These are phyloP conservation scores for Folsomia manolachei DNA, from an alignment of 2,888 invertebrate species.

Conservation along the genomic window DNA sequence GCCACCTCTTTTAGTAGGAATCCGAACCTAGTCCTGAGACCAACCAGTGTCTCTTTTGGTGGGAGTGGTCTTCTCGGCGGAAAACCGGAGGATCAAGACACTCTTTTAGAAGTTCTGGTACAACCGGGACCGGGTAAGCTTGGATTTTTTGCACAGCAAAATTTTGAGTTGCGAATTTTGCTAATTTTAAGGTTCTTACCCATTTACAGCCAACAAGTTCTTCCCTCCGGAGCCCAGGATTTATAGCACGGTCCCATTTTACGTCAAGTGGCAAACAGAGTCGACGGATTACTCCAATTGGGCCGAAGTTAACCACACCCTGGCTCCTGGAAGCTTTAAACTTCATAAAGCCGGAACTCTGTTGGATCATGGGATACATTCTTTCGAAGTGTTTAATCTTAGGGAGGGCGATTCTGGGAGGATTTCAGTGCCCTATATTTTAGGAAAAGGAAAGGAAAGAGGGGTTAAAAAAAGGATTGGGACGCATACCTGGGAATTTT, in stretches of 20 bases:
- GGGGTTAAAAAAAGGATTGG: too few relatives aligned
- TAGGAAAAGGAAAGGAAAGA: slow-evolving; percentile 26
- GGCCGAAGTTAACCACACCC: slow-evolving; percentile 37
- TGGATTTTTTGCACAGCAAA: not conserved
- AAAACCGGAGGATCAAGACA: slow-evolving; percentile 29
- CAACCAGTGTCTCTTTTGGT: not conserved
- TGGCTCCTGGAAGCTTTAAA: slow-evolving; percentile 30
- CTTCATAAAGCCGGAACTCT: slow-evolving; percentile 34
- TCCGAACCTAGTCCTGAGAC: too few relatives aligned
- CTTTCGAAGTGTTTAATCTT: slow-evolving; percentile 36
- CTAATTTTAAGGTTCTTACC: not conserved
- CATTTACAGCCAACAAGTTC: slow-evolving; percentile 32
- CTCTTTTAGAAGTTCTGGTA: slow-evolving; percentile 34
- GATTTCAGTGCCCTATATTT: slow-evolving; percentile 35
- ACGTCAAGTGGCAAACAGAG: slow-evolving; percentile 40
- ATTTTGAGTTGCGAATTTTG: not conserved
- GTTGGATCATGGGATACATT: slow-evolving; percentile 34
- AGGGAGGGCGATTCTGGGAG: slow-evolving; percentile 35
- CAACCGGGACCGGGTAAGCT: slow-evolving; percentile 26
- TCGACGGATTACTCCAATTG: slow-evolving; percentile 40
- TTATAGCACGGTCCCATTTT: slow-evolving; percentile 37
- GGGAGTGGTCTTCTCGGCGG: too few relatives aligned
- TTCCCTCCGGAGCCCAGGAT: slow-evolving; percentile 30
- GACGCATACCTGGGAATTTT: slow-evolving; percentile 37
- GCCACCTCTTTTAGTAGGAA: not conserved